Percentiles rank a stretch among this genome's conserved stretches.
Conservation (phyloP, 1,140 invertebrate species). For the Luehdorfia chinensis region DNA sequence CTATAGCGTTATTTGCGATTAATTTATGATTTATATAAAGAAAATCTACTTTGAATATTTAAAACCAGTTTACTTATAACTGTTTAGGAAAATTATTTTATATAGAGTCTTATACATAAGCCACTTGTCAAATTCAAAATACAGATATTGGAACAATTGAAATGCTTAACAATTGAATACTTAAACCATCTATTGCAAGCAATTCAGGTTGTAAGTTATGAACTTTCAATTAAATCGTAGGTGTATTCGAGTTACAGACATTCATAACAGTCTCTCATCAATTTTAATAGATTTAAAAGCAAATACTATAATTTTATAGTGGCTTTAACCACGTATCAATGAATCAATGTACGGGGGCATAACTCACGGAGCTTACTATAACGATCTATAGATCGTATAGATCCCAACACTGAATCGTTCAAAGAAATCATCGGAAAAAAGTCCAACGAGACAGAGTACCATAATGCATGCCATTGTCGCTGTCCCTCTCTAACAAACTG, state of each 20-base stretch:
- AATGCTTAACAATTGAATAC: no score
- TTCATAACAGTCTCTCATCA: conserved; percentile 16
- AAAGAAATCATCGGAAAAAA: conserved; percentile 66
- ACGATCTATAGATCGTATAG: conserved; percentile 53
- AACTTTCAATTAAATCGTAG: conserved; percentile 9
- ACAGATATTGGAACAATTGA: no score
- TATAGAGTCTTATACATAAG: no score
- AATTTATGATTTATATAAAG: no score
- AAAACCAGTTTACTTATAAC: no score
- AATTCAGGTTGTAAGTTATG: conserved; percentile 6
- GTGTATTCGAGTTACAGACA: conserved; percentile 6
- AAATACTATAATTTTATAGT: conserved; percentile 48
- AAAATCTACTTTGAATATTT: no score
- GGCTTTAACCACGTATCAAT: conserved; percentile 42
- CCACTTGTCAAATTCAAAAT: no score
- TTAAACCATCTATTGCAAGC: conserved; percentile 8
- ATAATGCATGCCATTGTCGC: conserved; percentile 63
- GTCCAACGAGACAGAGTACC: conserved; percentile 41
- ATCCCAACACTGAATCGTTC: conserved; percentile 47
- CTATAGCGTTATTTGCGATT: no score
- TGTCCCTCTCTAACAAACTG: conserved; percentile 30
- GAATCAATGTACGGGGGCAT: conserved; percentile 45
- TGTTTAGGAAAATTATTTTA: no score
- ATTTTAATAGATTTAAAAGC: conserved; percentile 28
- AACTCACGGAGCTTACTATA: conserved; percentile 49